A percentile compares a stretch with the other conserved stretches of the same genome.
Evolutionary conservation across 2,888 invertebrate species (phyloP).

Genomic region (Papilio elwesi): DNA sequence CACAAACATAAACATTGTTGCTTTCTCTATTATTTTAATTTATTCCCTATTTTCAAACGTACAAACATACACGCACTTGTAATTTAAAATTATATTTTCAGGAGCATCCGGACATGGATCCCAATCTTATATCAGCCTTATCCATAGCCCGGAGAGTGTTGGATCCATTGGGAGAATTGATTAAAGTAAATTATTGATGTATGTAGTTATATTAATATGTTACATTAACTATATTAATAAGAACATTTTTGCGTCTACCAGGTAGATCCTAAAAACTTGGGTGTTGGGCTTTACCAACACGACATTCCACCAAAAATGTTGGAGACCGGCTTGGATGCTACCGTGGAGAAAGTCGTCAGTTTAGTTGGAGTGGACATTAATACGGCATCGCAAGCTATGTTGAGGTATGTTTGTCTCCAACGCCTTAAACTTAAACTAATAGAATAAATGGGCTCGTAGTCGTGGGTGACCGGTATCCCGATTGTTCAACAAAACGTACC

Average conservation of each 20-base stretch:
- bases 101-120: conserved; percentile 93
- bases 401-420: conserved; percentile 84
- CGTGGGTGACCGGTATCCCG: no score
- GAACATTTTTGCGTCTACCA: conserved; percentile 45
- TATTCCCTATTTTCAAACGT: background rate
- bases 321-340: conserved; percentile 88
- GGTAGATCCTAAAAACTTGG: conserved; percentile 95
- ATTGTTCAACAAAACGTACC: no score
- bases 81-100: conserved; percentile 52
- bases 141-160: conserved; percentile 94
- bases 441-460: no score
- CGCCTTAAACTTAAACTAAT: no score
- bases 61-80: no score
- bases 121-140: conserved; percentile 89
- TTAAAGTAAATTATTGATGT: conserved; percentile 84
- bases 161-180: conserved; percentile 95
- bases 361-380: conserved; percentile 97
- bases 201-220: background rate
- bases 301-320: conserved; percentile 92
- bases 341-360: conserved; percentile 95
- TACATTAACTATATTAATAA: conserved; percentile 1
- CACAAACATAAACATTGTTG: background rate
- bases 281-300: conserved; percentile 98
- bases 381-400: conserved; percentile 91
- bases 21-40: background rate